phyloP scores from a whole-genome alignment of 2,113 vertebrate genomes.

The Panthera tigris region DNA sequence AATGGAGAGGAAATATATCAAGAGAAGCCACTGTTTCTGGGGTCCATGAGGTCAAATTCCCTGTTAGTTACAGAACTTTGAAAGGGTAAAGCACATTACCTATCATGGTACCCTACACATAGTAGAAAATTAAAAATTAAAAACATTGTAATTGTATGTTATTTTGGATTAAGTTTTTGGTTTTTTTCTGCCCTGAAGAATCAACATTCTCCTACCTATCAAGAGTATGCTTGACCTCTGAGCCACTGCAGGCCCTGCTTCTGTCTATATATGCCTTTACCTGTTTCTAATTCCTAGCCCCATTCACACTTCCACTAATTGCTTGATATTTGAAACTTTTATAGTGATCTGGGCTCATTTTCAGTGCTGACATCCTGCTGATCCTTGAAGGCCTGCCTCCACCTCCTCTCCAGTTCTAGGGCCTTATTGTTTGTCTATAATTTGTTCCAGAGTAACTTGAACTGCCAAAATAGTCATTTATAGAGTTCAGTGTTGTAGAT shows the following conservation, averaged over 20 bases:
- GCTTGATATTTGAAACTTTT: background rate
- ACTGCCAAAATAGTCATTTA: background rate
- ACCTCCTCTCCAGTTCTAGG: background rate
- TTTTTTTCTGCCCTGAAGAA: background rate
- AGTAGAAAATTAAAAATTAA: background rate
- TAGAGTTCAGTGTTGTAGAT: background rate
- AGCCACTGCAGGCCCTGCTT: background rate
- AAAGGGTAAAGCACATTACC: background rate
- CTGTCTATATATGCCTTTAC: background rate
- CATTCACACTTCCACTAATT: background rate
- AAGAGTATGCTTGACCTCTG: background rate
- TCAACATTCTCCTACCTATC: background rate
- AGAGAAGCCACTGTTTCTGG: background rate
- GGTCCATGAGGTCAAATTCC: background rate
- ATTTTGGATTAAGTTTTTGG: constrained; percentile 3
- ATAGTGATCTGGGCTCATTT: constrained; percentile 1
- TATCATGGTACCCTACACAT: background rate
- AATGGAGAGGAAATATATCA: background rate
- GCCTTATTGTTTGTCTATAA: background rate
- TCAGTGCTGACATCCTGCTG: background rate
- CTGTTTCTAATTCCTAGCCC: background rate
- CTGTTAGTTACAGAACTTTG: background rate
- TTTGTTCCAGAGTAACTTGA: background rate
- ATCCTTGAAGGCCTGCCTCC: background rate
- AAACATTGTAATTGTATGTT: background rate